Evolutionary conservation across 2,888 invertebrate genomes (phyloP).

Genomic region (Boloria euphrosyne): DNA sequence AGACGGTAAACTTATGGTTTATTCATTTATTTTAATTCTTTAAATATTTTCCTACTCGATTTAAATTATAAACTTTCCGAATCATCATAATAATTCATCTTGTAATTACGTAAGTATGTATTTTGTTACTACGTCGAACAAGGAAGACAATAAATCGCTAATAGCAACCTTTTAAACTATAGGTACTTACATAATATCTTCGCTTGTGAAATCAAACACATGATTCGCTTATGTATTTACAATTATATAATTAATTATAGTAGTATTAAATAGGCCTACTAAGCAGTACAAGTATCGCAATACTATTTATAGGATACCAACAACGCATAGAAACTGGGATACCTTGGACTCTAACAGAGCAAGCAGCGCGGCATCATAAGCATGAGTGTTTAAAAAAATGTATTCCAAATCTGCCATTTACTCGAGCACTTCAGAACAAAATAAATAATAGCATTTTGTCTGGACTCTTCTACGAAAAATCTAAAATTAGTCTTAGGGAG

Average conservation of each 20-base stretch:
- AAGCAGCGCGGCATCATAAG: conserved; percentile 57
- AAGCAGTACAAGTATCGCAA: background rate
- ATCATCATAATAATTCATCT: background rate
- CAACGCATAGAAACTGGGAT: conserved; percentile 65
- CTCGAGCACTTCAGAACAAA: conserved; percentile 60
- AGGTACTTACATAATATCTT: too few species aligned
- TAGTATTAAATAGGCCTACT: background rate
- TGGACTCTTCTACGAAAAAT: conserved; percentile 59
- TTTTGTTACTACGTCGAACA: background rate
- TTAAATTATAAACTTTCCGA: conserved; percentile 4
- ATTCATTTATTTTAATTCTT: background rate
- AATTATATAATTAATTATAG: too few species aligned
- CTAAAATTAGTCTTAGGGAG: conserved; percentile 56
- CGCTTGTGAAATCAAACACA: too few species aligned
- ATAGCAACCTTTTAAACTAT: too few species aligned
- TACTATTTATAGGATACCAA: conserved; percentile 56
- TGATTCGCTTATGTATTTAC: background rate
- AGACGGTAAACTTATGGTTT: conserved; percentile 53
- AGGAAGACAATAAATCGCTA: too few species aligned
- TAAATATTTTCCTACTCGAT: background rate
- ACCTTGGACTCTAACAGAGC: conserved; percentile 62
- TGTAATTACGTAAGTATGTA: background rate
- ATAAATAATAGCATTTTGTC: conserved; percentile 59
- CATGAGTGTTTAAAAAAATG: conserved; percentile 50
- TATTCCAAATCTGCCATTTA: conserved; percentile 51